Evolutionary conservation across 2,888 invertebrate genomes (phyloP).

Genomic region (Rotaria macrura): DNA sequence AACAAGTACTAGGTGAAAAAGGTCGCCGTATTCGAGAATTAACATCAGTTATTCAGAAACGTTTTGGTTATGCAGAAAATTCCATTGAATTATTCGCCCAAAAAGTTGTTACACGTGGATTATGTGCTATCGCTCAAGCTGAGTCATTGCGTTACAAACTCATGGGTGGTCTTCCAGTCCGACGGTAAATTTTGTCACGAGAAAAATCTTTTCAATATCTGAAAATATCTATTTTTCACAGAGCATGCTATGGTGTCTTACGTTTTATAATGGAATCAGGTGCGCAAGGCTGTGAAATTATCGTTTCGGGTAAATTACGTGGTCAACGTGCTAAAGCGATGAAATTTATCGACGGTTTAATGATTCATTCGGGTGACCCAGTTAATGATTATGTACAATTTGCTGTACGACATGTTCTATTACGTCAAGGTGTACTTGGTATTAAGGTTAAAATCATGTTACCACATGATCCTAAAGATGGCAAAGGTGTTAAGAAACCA

Average conservation of each 20-base stretch:
- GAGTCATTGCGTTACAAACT: constrained; percentile 98
- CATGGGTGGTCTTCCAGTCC: constrained; percentile 75
- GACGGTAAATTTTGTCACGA: constrained; percentile 52
- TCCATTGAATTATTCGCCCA: constrained; percentile 89
- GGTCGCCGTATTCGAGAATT: constrained; percentile 82
- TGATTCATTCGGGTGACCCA: constrained; percentile 99
- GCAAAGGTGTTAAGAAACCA: constrained; percentile 77
- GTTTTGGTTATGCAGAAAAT: constrained; percentile 88
- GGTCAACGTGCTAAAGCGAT: constrained; percentile 99
- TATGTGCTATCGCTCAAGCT: constrained; percentile 97
- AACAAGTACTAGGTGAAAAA: constrained; percentile 94
- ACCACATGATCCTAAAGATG: constrained; percentile 77
- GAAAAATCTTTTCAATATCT: neutral
- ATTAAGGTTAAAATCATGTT: constrained; percentile 95
- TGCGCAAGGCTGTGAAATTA: constrained; percentile 92
- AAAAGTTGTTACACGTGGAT: constrained; percentile 90
- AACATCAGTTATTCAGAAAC: constrained; percentile 93
- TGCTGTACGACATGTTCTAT: constrained; percentile 89
- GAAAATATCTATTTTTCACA: constrained; percentile 36
- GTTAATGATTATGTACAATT: constrained; percentile 95
- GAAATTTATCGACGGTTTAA: constrained; percentile 98
- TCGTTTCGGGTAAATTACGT: constrained; percentile 93
- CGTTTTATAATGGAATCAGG: constrained; percentile 96
- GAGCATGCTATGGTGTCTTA: constrained; percentile 96
- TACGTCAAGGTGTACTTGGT: constrained; percentile 71